Conservation (phyloP, 2,797 vertebrate genomes). For the Pangasius krempfi region DNA sequence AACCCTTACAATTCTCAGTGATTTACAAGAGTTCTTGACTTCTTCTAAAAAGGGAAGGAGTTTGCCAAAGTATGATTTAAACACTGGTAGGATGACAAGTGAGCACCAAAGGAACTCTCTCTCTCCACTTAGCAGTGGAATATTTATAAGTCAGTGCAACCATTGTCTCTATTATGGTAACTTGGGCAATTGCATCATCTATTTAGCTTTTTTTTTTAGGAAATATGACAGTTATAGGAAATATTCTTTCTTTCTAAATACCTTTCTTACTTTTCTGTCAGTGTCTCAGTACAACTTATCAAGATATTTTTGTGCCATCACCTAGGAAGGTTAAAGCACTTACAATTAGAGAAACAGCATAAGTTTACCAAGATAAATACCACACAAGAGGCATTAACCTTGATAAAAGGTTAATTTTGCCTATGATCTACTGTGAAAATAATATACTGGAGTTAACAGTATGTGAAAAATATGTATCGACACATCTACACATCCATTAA, state of each 20-base stretch:
- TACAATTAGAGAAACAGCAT: constrained; percentile 18
- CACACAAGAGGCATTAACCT: not conserved
- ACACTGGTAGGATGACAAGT: no score
- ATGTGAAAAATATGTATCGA: not conserved
- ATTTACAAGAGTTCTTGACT: no score
- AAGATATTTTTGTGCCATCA: constrained; percentile 29
- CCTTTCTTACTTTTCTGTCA: not conserved
- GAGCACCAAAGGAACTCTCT: no score
- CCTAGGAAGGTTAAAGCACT: constrained; percentile 23
- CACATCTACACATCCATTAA: not conserved
- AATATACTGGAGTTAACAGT: not conserved
- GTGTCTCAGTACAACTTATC: constrained; percentile 37
- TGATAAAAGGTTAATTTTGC: not conserved
- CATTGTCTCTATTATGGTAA: not conserved
- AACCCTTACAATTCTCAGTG: no score
- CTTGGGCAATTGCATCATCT: not conserved
- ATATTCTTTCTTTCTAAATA: not conserved
- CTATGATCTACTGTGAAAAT: not conserved
- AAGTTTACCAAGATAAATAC: constrained; percentile 28
- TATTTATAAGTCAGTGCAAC: no score
- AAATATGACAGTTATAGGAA: not conserved
- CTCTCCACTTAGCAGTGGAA: no score
- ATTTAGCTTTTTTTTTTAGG: not conserved
- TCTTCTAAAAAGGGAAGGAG: no score
- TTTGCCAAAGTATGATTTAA: no score